Evolutionary conservation across 2,797 vertebrate species (phyloP).

Genomic region (Alosa sapidissima): DNA sequence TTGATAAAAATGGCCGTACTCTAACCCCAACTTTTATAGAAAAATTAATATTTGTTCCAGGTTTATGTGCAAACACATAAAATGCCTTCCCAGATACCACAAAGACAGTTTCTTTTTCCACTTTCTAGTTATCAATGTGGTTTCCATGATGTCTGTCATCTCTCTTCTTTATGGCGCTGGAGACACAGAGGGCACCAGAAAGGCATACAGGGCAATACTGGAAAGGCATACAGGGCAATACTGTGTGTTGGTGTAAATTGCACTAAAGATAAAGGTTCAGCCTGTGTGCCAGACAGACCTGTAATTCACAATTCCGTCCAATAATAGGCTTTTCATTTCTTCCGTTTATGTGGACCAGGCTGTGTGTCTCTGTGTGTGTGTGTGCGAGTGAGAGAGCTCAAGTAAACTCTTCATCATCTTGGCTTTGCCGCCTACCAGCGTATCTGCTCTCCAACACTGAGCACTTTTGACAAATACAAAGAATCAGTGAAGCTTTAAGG

Average conservation of each 20-base stretch:
- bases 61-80: neutral
- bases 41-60: too few species aligned
- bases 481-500: constrained; percentile 71
- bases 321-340: constrained; percentile 76
- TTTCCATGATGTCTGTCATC: neutral
- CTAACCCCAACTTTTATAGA: too few species aligned
- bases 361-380: constrained; percentile 36
- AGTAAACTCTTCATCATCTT: constrained; percentile 71
- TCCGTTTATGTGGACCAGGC: constrained; percentile 68
- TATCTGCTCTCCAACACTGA: constrained; percentile 64
- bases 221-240: constrained; percentile 56
- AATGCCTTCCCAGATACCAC: neutral
- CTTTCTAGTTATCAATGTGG: neutral
- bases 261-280: constrained; percentile 67
- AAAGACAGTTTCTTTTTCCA: neutral
- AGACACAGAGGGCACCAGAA: constrained; percentile 47
- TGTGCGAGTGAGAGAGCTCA: constrained; percentile 42
- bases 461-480: constrained; percentile 65
- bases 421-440: constrained; percentile 55
- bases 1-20: too few species aligned
- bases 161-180: neutral
- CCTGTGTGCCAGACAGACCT: constrained; percentile 69
- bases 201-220: constrained; percentile 9
- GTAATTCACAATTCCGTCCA: constrained; percentile 72
- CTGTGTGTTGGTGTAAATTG: constrained; percentile 64